Base-by-base conservation (phyloP, 1,140 invertebrate genomes). In the Lordiphosa stackelbergi region DNA sequence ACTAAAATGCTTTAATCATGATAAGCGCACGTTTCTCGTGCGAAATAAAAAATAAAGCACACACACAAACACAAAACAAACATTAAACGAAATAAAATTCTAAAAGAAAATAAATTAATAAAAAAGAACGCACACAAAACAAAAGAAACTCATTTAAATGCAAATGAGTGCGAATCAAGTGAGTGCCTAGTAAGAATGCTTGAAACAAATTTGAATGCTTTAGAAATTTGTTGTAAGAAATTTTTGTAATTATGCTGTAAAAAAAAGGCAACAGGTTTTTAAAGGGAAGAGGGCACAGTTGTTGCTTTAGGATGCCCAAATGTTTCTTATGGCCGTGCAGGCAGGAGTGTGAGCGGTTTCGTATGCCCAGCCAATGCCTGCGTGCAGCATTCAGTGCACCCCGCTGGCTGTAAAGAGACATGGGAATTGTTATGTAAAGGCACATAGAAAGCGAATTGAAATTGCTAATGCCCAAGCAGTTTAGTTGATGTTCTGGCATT, bases 71-170 rank as follows among this genome's bases (percentile, higher is more conserved):
- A 37, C 38, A 58, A 11, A 40, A 68, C 58, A 66, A 62, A 52
- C 45, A 55, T 55, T 56, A 53, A 69, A 66, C 52, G 52, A 53
- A 78, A 72, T 68, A 55, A 52, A 54, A 77, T 68, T 57, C 46
- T 40, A 40, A 54, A 64, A 64, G 63, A 57, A 77, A 53, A 71
- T 66, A 68, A 60, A 71, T 55, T 77, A 60, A 72, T 60, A 72
- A 58, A 68, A 60, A 60, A 36, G 8, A 47, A 24, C 16, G 10
- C 46, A 4, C 31, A 24, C 10, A 42, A 58, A 68, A 59, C 63
- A 65, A 69, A 61, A 55, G 59, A 78, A 78, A 73, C 47, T 57
- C 31, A 77, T 73, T 78, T 78, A 66, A 75, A 78, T 78, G 69
- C 61, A 73, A 77, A 73, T 69, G 22, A 60, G 47, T 22, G 43